Conservation (phyloP, 2,797 vertebrate genomes). For the Sebastes diaconus region DNA sequence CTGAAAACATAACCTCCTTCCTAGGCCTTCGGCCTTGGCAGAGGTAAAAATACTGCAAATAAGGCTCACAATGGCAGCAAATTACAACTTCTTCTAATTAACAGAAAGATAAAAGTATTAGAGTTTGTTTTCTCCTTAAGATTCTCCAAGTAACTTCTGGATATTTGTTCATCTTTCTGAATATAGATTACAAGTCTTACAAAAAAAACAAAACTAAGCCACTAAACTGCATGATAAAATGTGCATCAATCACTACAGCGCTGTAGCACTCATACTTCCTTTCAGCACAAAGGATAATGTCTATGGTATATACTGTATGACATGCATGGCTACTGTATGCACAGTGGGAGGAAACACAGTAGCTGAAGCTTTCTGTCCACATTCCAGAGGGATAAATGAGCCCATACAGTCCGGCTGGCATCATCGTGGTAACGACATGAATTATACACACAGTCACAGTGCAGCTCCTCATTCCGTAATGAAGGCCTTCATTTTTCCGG, state of each 20-base stretch:
- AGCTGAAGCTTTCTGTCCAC: conserved; percentile 26
- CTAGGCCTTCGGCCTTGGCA: too few species aligned
- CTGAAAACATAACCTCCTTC: too few species aligned
- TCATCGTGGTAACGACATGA: conserved; percentile 18
- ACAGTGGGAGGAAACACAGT: conserved; percentile 13
- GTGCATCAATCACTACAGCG: neutral
- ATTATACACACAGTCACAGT: conserved; percentile 39
- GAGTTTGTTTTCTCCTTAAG: neutral
- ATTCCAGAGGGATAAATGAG: conserved; percentile 42
- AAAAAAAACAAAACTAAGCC: neutral
- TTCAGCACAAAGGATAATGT: neutral
- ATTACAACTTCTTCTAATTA: neutral
- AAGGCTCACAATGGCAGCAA: too few species aligned
- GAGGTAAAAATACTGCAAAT: too few species aligned
- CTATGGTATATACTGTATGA: neutral
- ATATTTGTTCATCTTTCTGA: neutral
- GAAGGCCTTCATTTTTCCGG: conserved; percentile 44
- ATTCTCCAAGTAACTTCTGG: neutral
- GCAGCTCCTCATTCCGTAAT: conserved; percentile 40
- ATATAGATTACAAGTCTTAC: neutral
- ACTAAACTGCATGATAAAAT: neutral
- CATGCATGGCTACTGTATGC: neutral
- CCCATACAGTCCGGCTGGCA: conserved; percentile 32
- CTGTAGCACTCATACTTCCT: neutral
- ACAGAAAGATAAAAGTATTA: neutral